phyloP scores from a whole-genome alignment of 2,888 invertebrate species.

The Troides helena region DNA sequence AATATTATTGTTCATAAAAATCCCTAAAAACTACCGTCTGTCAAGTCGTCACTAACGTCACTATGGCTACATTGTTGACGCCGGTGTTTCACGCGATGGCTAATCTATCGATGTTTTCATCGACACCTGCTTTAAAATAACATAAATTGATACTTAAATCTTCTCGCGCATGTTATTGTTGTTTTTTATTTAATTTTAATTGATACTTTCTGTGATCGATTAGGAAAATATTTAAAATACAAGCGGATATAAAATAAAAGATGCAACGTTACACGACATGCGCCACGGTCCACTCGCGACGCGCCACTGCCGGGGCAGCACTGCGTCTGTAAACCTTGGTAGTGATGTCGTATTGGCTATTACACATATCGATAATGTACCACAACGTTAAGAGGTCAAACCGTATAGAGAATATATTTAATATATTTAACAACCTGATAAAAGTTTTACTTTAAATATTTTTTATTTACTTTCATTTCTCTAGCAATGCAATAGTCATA shows the following conservation, averaged over 20 bases:
- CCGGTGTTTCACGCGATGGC: conserved; percentile 60
- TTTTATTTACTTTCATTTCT: no score
- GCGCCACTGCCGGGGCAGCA: conserved; percentile 68
- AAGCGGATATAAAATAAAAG: conserved; percentile 33
- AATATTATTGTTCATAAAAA: conserved; percentile 47
- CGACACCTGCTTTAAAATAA: conserved; percentile 33
- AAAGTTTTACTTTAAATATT: no score
- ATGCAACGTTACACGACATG: conserved; percentile 42
- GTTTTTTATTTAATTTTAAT: conserved; percentile 46
- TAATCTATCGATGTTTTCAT: conserved; percentile 51
- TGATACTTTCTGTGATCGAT: conserved; percentile 36
- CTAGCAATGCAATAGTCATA: no score
- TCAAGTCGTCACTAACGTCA: conserved; percentile 68
- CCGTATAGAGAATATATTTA: not conserved
- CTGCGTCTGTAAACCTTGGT: conserved; percentile 64
- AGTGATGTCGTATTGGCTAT: conserved; percentile 41
- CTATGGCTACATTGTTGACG: conserved; percentile 79
- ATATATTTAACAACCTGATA: not conserved
- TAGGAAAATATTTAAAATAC: conserved; percentile 34
- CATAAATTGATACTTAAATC: conserved; percentile 29
- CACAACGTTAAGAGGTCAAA: not conserved
- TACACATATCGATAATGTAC: conserved; percentile 35
- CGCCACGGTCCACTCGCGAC: conserved; percentile 52
- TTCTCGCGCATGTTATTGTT: conserved; percentile 43
- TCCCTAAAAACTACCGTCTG: conserved; percentile 44